Conservation (phyloP, 2,888 invertebrate species). For the Tortricodes alternella region DNA sequence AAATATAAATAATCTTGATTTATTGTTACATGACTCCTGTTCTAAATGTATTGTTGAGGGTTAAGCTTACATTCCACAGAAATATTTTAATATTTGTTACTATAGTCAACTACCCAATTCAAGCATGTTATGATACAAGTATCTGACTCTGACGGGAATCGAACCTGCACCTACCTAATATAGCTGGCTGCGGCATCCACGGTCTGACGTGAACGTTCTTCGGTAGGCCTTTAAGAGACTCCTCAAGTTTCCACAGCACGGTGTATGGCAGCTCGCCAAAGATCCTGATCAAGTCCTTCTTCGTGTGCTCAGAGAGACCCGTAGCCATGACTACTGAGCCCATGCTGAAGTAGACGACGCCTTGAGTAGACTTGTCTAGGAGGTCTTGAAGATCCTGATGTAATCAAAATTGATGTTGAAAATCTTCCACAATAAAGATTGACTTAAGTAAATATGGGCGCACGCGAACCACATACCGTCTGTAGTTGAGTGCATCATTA, state of each 20-base stretch:
- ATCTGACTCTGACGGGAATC: no score
- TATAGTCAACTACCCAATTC: no score
- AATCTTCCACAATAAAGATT: no score
- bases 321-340: constrained; percentile 56
- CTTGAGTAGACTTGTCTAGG: constrained; percentile 53
- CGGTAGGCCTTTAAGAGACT: constrained; percentile 55
- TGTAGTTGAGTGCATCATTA: no score
- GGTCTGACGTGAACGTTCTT: constrained; percentile 66
- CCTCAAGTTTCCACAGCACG: constrained; percentile 80
- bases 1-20: no score
- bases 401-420: no score
- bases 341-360: constrained; percentile 69
- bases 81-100: no score
- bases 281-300: constrained; percentile 44
- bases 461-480: not conserved
- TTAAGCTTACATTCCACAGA: no score
- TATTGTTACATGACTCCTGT: no score
- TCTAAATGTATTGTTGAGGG: no score
- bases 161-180: constrained; percentile 59
- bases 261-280: constrained; percentile 55
- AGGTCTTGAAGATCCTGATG: constrained; percentile 60
- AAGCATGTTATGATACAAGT: no score
- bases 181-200: constrained; percentile 80
- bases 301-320: constrained; percentile 40
- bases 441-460: no score